Evolutionary conservation across 2,113 vertebrate species (phyloP), one percentile per base, ranked within the genome.

Genomic region (Hiodon alosoides): DNA sequence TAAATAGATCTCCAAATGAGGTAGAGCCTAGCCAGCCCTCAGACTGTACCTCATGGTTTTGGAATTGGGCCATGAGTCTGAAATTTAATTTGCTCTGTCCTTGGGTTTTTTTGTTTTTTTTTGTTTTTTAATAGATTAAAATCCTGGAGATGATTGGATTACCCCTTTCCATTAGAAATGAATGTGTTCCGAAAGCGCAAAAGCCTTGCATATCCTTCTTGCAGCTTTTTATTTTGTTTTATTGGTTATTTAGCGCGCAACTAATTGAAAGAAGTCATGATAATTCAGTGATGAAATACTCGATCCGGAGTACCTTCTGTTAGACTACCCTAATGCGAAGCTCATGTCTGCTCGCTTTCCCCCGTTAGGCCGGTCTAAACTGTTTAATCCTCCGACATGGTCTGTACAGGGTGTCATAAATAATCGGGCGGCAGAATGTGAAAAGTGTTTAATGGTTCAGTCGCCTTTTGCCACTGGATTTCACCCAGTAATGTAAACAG

Each of bases 101-200:
- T 88, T 86, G 83, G 79, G 31, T 31, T 31, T 31, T 79, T 88
- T 81, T 71, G 14, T 58, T 88, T 82, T 78, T 31, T 31, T 31
- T 79, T 88, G 79, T 71, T 47, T 58, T 88, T 82, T 78, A 85
- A 82, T 86, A 88, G 81, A 85, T 87, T 86, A 85, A 85, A 85
- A 90, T 85, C 84, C 84, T 76, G 69, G 67, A 64, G 81, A 76
- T 76, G 80, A 89, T 86, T 86, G 83, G 80, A 87, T 88, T 79
- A 82, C 79, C 82, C 62, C 77, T 85, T 82, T 79, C 66, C 70
- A 76, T 55, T 62, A 71, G 80, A 85, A 84, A 83, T 70, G 78
- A 79, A 84, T 72, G 83, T 79, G 68, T 77, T 68, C 74, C 58
- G 68, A 16, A 76, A 76, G 80, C 67, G 48, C 59, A 71, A 57